Evolutionary conservation across 1,140 invertebrate genomes (phyloP).

Genomic region (Drosophila bipectinata): DNA sequence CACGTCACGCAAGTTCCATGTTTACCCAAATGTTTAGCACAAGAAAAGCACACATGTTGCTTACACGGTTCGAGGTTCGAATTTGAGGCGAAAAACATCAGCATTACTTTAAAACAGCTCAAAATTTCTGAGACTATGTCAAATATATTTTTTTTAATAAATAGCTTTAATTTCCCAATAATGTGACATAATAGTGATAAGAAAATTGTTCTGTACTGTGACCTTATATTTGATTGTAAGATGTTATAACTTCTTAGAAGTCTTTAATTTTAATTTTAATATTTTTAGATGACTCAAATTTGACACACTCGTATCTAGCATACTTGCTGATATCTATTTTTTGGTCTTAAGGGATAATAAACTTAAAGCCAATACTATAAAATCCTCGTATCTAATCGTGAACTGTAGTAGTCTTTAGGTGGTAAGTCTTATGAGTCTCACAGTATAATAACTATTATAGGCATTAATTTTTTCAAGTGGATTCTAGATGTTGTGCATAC

Average conservation of each 20-base stretch:
- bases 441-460: not conserved
- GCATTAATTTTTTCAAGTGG: not conserved
- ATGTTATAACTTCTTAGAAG: not conserved
- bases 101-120: not conserved
- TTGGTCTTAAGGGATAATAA: not conserved
- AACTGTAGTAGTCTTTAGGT: not conserved
- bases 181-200: not conserved
- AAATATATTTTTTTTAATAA: not conserved
- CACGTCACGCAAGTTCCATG: conserved; percentile 56
- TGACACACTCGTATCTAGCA: not conserved
- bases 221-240: not conserved
- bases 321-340: not conserved
- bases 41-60: conserved; percentile 23
- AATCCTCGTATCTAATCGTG: not conserved
- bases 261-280: not conserved
- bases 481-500: not conserved
- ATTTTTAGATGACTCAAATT: not conserved
- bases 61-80: not conserved
- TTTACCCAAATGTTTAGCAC: conserved; percentile 75
- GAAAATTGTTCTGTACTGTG: not conserved
- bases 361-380: not conserved
- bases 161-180: not conserved
- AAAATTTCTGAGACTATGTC: not conserved
- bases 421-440: not conserved
- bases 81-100: not conserved